Evolutionary conservation across 2,113 vertebrate species (phyloP).

Genomic region (Cepphus grylle): DNA sequence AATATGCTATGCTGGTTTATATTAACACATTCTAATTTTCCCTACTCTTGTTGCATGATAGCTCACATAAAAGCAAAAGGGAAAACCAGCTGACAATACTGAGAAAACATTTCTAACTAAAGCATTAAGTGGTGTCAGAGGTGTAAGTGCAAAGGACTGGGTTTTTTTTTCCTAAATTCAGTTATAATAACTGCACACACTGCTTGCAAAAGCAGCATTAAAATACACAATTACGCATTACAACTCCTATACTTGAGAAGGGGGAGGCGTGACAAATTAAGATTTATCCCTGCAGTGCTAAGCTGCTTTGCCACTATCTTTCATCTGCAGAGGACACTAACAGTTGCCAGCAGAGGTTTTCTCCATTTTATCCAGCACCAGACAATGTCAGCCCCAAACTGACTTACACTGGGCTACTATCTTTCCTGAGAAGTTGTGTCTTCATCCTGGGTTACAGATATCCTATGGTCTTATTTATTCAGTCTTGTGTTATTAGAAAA

Average conservation of each 20-base stretch:
- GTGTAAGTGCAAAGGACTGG: not conserved
- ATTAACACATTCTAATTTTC: not conserved
- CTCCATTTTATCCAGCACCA: not conserved
- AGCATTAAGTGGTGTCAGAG: not conserved
- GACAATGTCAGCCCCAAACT: not conserved
- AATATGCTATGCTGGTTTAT: not conserved
- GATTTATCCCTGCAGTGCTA: not conserved
- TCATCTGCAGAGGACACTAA: not conserved
- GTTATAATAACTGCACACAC: not conserved
- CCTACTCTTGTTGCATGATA: not conserved
- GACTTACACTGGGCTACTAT: not conserved
- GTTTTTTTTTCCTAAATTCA: not conserved
- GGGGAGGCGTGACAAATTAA: conserved; percentile 20
- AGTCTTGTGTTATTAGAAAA: not conserved
- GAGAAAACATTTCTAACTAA: not conserved
- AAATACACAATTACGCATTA: not conserved
- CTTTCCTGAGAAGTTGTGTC: not conserved
- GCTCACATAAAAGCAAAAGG: not conserved
- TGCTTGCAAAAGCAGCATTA: not conserved
- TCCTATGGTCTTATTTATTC: not conserved
- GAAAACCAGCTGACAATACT: not conserved
- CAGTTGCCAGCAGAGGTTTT: not conserved
- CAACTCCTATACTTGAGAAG: not conserved
- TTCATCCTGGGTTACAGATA: not conserved
- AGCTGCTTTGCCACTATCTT: conserved; percentile 36